Conservation (phyloP, 2,797 vertebrate species). For the Rhadinocentrus ornatus region DNA sequence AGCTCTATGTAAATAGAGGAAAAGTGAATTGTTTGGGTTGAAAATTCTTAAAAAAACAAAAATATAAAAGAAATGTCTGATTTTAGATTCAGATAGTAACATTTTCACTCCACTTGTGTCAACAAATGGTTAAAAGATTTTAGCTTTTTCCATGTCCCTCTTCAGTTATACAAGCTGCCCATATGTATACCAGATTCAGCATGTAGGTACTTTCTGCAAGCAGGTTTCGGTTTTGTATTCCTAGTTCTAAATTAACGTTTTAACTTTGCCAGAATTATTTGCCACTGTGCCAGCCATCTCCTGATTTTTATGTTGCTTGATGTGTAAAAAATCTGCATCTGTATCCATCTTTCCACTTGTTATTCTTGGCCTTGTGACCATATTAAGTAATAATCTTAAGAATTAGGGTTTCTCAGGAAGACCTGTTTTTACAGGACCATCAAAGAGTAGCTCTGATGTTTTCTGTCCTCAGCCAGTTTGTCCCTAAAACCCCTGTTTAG, state of each 20-base stretch:
- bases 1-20: background rate
- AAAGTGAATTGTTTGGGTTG: background rate
- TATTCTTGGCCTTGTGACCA: constrained; percentile 19
- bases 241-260: constrained; percentile 1
- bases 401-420: constrained; percentile 30
- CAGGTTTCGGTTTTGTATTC: constrained; percentile 17
- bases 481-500: constrained; percentile 33
- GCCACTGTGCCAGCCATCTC: constrained; percentile 18
- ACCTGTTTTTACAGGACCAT: constrained; percentile 27
- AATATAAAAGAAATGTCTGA: constrained; percentile 4
- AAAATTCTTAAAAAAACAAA: constrained; percentile 10
- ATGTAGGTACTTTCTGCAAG: constrained; percentile 37
- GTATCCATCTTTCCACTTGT: constrained; percentile 13
- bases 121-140: constrained; percentile 7
- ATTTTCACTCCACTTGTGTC: constrained; percentile 20
- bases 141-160: background rate
- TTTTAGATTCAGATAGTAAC: constrained; percentile 17
- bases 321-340: constrained; percentile 25
- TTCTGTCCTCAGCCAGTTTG: constrained; percentile 18
- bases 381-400: constrained; percentile 24
- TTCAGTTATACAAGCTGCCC: constrained; percentile 18
- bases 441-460: constrained; percentile 11
- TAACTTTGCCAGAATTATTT: constrained; percentile 22
- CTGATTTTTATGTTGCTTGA: constrained; percentile 36
- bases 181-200: constrained; percentile 7